These are phyloP conservation scores for Heliconius eleuchia DNA, from an alignment of 1,140 invertebrate genomes.

Conservation along the genomic window DNA sequence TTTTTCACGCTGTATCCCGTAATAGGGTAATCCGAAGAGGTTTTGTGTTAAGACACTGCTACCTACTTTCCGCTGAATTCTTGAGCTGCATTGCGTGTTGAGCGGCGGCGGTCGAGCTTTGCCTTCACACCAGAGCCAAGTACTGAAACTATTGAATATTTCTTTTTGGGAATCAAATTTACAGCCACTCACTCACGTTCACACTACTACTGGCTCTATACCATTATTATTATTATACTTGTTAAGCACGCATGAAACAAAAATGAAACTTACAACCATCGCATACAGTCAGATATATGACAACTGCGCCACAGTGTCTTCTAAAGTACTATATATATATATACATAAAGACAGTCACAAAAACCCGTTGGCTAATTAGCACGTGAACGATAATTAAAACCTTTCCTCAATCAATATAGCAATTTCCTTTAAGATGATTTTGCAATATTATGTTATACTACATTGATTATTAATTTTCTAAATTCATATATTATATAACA, in stretches of 20 bases:
- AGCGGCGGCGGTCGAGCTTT: no score
- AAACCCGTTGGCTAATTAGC: constrained; percentile 42
- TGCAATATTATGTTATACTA: neutral
- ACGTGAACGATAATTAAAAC: constrained; percentile 38
- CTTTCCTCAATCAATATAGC: constrained; percentile 22
- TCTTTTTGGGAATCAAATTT: no score
- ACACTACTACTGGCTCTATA: no score
- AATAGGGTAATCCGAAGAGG: no score
- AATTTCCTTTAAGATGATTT: neutral
- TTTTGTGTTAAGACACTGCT: no score
- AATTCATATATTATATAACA: no score
- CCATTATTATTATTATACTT: no score
- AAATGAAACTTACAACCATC: neutral
- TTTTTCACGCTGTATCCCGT: neutral
- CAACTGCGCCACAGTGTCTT: neutral
- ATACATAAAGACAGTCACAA: constrained; percentile 29
- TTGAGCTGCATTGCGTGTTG: no score
- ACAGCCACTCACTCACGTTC: no score
- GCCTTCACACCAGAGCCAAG: no score
- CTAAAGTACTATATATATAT: neutral
- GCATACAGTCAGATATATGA: neutral
- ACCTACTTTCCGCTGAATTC: no score
- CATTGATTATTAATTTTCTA: neutral
- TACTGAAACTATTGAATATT: no score
- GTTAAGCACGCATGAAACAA: neutral